Percentiles rank a stretch among this genome's conserved stretches.
These are phyloP conservation scores for Emmelina monodactyla DNA, from an alignment of 2,888 invertebrate species.

Conservation along the genomic window DNA sequence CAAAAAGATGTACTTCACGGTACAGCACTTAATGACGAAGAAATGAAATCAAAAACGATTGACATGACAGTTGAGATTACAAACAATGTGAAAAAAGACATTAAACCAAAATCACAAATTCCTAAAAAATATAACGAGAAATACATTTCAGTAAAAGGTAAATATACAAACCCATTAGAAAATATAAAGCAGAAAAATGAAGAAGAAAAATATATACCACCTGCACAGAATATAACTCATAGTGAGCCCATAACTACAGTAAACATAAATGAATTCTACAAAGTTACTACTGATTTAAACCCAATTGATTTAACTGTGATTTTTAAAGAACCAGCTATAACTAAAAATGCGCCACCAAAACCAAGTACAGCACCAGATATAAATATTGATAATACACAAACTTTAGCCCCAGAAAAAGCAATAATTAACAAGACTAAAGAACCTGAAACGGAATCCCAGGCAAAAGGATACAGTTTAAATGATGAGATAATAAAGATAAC, in stretches of 20 bases:
- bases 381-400: conserved; percentile 13
- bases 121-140: conserved; percentile 50
- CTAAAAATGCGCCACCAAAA: conserved; percentile 6
- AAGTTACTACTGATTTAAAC: conserved; percentile 24
- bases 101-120: conserved; percentile 23
- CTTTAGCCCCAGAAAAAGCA: conserved; percentile 14
- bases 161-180: conserved; percentile 23
- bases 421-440: background rate
- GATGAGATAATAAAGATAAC: conserved; percentile 34
- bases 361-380: conserved; percentile 11
- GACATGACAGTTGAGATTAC: conserved; percentile 17
- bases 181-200: conserved; percentile 22
- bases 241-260: background rate
- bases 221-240: background rate
- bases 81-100: conserved; percentile 27
- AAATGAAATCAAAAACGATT: too few relatives aligned
- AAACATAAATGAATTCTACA: conserved; percentile 10
- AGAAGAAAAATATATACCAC: conserved; percentile 15
- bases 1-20: too few relatives aligned
- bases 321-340: conserved; percentile 30
- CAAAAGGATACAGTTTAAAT: conserved; percentile 11
- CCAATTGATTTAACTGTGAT: conserved; percentile 43
- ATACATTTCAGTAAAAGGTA: conserved; percentile 29
- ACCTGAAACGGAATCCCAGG: background rate
- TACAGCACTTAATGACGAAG: too few relatives aligned